Percentiles rank a stretch among this genome's conserved stretches.
Conservation (phyloP, 2,888 invertebrate species). For the Phaonia tiefii region DNA sequence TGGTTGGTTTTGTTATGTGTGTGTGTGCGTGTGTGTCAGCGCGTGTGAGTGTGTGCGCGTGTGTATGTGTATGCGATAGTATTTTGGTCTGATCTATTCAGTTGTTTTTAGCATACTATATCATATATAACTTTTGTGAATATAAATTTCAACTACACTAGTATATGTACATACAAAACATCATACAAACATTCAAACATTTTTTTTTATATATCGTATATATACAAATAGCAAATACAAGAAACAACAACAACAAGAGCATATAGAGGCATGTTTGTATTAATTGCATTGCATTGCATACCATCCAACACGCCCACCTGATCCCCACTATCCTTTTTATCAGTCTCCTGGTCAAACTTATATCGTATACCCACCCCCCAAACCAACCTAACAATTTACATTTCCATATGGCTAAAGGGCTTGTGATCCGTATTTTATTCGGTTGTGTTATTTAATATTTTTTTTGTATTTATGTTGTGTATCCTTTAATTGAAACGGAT, state of each 20-base stretch:
- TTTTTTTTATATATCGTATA: too few species aligned
- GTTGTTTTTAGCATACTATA: background rate
- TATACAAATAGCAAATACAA: background rate
- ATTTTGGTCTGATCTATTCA: slow-evolving; percentile 7
- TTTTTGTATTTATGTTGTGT: too few species aligned
- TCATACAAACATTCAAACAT: background rate
- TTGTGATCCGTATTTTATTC: too few species aligned
- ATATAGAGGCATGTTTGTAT: slow-evolving; percentile 33
- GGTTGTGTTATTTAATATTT: too few species aligned
- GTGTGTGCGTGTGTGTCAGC: slow-evolving; percentile 7
- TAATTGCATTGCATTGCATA: slow-evolving; percentile 17
- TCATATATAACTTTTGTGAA: slow-evolving; percentile 31
- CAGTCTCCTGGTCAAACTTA: too few species aligned
- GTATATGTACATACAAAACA: slow-evolving; percentile 7
- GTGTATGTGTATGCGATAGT: background rate
- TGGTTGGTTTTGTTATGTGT: slow-evolving; percentile 23
- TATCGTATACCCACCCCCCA: background rate
- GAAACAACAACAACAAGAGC: background rate
- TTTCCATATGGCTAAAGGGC: too few species aligned
- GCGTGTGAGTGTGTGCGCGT: background rate
- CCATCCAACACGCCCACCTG: too few species aligned
- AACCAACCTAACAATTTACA: background rate
- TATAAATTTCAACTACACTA: slow-evolving; percentile 24
- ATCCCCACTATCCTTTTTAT: background rate
- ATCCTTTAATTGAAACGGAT: too few species aligned